These are phyloP conservation scores for Mormyrus lacerda DNA, from an alignment of 2,113 vertebrate genomes.

Conservation along the genomic window DNA sequence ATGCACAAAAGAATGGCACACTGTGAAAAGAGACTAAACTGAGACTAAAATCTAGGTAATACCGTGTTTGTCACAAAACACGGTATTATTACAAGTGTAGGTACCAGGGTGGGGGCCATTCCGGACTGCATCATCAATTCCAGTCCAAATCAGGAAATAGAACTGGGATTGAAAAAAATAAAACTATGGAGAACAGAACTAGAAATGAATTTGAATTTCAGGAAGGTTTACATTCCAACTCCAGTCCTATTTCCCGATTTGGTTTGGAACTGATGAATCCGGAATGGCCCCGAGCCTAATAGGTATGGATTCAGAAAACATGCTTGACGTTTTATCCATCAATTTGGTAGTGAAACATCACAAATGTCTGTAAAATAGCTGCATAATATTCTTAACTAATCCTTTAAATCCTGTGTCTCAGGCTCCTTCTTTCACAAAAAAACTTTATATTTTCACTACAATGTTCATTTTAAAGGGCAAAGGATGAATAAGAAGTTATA, in stretches of 20 bases:
- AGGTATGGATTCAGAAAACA: not conserved
- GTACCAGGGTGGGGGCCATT: too few species aligned
- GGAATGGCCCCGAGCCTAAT: too few species aligned
- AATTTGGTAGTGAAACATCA: not conserved
- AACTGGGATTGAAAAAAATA: too few species aligned
- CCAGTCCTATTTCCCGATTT: too few species aligned
- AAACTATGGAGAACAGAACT: too few species aligned
- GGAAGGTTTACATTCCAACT: too few species aligned
- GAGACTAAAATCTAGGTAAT: not conserved
- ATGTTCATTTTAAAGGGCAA: too few species aligned
- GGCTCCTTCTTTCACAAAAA: not conserved
- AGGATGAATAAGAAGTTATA: not conserved
- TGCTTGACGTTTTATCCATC: not conserved
- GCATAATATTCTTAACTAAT: not conserved
- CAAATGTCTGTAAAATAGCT: not conserved
- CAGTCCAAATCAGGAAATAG: too few species aligned
- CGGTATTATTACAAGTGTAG: not conserved
- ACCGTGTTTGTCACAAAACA: not conserved
- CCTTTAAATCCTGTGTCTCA: not conserved
- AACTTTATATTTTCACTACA: too few species aligned
- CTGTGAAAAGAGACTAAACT: not conserved
- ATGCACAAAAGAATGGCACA: not conserved
- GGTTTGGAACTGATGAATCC: too few species aligned
- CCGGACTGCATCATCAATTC: too few species aligned
- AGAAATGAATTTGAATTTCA: too few species aligned